Conservation (phyloP, 2,797 vertebrate species). For the Hydrolagus colliei region DNA sequence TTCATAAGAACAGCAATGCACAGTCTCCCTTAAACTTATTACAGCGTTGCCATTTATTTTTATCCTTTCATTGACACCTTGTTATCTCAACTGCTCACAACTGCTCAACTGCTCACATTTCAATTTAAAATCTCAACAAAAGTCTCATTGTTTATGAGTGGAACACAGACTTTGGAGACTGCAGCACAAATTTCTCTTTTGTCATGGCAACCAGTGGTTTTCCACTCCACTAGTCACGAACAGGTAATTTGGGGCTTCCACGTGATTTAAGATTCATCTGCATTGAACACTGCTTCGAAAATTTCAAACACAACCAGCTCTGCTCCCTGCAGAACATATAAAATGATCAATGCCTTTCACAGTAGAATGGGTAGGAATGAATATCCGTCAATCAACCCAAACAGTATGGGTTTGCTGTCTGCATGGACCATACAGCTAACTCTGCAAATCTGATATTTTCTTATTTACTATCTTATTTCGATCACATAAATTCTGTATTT, state of each 20-base stretch:
- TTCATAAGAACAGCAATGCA: neutral
- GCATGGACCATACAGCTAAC: neutral
- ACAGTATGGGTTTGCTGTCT: neutral
- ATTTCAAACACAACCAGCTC: neutral
- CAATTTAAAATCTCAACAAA: constrained; percentile 19
- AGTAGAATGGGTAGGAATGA: constrained; percentile 8
- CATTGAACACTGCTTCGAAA: neutral
- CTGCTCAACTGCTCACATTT: neutral
- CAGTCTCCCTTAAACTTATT: neutral
- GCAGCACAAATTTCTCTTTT: neutral
- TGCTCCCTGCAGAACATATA: neutral
- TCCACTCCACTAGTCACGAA: neutral
- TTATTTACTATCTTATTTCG: neutral
- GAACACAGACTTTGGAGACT: neutral
- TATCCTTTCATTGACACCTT: neutral
- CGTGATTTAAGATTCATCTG: neutral
- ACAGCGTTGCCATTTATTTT: neutral
- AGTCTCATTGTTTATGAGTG: neutral
- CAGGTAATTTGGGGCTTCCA: constrained; percentile 18
- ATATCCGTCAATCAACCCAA: neutral
- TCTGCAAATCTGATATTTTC: neutral
- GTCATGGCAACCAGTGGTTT: neutral
- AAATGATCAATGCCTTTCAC: neutral
- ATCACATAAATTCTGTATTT: too few relatives aligned
- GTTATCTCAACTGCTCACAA: neutral